Base-by-base conservation (phyloP, 2,797 vertebrate species). In the Discoglossus pictus region DNA sequence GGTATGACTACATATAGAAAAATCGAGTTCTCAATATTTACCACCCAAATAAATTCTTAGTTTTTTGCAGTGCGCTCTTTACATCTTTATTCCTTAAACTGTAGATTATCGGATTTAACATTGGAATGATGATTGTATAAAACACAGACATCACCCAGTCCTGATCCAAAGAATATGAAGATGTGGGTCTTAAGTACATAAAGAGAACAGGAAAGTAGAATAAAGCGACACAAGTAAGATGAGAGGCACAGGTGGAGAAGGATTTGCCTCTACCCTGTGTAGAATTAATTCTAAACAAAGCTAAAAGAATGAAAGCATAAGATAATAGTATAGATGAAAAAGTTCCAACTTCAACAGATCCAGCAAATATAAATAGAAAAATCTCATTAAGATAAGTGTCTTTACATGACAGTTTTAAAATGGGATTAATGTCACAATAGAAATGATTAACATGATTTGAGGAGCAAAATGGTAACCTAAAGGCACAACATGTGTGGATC, bases 141-240 rank as follows among this genome's bases (percentile, higher is more conserved):
- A 67, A 27, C 17, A 67, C 44, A 21, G 65, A 59, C 13, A 54
- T 23, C 36, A 51, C 46, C 21, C 59, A 62, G 27, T 69, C 67
- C 43, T 61, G 50, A 24, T 69, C 34, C 10, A 34, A n/a, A 1
- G 43, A 15, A n/a, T 55, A 69, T 6, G 51, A 35, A 25, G 67
- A 47, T 16, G 43, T 61, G 6, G 67, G 59, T 7, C 59, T 34
- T 13, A 69, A 15, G 12, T 69, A 69, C 23, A 38, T 67, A n/a
- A 67, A 67, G n/a, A 67, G 23, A 23, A 67, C 65, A 2, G 65
- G 59, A 31, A 54, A 44, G 23, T 59, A 67, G 39, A 67, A 67
- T 36, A 67, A 59, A 31, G 54, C 59, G 2, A 67, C 46, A 58
- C 65, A 67, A 40, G 36, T 18, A 20, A 67, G 12, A 18, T 67